A percentile compares a stretch with the other conserved stretches of the same genome.
These are phyloP conservation scores for Chelonus insularis DNA, from an alignment of 1,140 invertebrate species.

Conservation along the genomic window DNA sequence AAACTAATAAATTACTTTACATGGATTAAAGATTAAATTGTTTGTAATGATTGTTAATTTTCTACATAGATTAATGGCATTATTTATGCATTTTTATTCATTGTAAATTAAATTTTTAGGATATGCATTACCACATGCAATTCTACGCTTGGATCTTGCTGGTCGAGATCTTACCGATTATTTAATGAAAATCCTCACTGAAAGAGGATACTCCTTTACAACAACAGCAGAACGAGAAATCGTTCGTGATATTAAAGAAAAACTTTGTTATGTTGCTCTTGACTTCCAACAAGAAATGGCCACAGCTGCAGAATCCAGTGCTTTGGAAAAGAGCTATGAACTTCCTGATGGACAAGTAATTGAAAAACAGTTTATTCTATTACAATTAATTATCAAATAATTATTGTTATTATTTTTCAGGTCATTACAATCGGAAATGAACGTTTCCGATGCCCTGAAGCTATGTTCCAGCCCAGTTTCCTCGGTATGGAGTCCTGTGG, in stretches of 20 bases:
- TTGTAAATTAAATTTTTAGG: slow-evolving; percentile 45
- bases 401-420: slow-evolving; percentile 35
- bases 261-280: too few species aligned
- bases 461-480: slow-evolving; percentile 90
- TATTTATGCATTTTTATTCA: slow-evolving; percentile 5
- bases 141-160: slow-evolving; percentile 86
- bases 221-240: slow-evolving; percentile 81
- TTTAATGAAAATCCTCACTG: slow-evolving; percentile 86
- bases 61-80: neutral
- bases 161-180: slow-evolving; percentile 88
- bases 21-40: slow-evolving; percentile 22
- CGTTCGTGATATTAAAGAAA: slow-evolving; percentile 83
- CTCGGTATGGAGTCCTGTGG: slow-evolving; percentile 89
- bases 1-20: slow-evolving; percentile 10
- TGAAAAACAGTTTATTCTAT: neutral
- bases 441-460: slow-evolving; percentile 92
- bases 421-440: slow-evolving; percentile 91
- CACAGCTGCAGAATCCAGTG: slow-evolving; percentile 78
- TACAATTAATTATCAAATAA: neutral
- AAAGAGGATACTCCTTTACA: slow-evolving; percentile 74
- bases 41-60: slow-evolving; percentile 15
- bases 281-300: slow-evolving; percentile 89
- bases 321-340: slow-evolving; percentile 84
- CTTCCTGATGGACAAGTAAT: too few species aligned
- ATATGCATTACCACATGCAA: slow-evolving; percentile 76